Conservation (phyloP, 1,140 invertebrate genomes). For the Orussus abietinus region DNA sequence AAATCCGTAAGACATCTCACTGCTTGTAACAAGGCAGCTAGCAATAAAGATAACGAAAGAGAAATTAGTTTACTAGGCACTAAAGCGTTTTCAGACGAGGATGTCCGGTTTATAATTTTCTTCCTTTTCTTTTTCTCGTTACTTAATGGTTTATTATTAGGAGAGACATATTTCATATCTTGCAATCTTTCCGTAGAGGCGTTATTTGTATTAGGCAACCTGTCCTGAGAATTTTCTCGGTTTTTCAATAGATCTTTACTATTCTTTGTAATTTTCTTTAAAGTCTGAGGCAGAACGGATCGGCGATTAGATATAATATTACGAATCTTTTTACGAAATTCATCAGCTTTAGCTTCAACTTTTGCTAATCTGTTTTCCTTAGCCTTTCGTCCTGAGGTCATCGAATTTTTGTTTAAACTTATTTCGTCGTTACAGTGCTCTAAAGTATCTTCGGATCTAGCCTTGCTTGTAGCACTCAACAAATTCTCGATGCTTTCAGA, state of each 20-base stretch:
- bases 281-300: slow-evolving; percentile 6
- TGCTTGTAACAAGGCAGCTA: slow-evolving; percentile 49
- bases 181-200: slow-evolving; percentile 1
- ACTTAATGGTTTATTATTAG: slow-evolving; percentile 2
- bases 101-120: slow-evolving; percentile 20
- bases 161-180: slow-evolving; percentile 1
- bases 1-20: slow-evolving; percentile 47
- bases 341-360: slow-evolving; percentile 28
- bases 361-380: slow-evolving; percentile 20
- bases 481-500: slow-evolving; percentile 12
- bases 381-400: neutral
- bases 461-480: slow-evolving; percentile 18
- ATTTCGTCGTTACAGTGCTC: slow-evolving; percentile 13
- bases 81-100: slow-evolving; percentile 28
- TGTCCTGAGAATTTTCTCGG: neutral
- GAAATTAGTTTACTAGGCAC: slow-evolving; percentile 49
- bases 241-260: slow-evolving; percentile 4
- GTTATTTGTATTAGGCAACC: slow-evolving; percentile 8
- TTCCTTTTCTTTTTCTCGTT: slow-evolving; percentile 29
- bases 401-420: neutral
- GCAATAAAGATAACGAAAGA: slow-evolving; percentile 47
- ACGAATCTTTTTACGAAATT: slow-evolving; percentile 30
- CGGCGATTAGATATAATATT: slow-evolving; percentile 22
- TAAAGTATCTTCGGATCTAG: slow-evolving; percentile 27
- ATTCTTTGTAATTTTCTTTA: neutral